A percentile compares a stretch with the other conserved stretches of the same genome.
Conservation (phyloP, 1,140 invertebrate species). For the Ostrea edulis region DNA sequence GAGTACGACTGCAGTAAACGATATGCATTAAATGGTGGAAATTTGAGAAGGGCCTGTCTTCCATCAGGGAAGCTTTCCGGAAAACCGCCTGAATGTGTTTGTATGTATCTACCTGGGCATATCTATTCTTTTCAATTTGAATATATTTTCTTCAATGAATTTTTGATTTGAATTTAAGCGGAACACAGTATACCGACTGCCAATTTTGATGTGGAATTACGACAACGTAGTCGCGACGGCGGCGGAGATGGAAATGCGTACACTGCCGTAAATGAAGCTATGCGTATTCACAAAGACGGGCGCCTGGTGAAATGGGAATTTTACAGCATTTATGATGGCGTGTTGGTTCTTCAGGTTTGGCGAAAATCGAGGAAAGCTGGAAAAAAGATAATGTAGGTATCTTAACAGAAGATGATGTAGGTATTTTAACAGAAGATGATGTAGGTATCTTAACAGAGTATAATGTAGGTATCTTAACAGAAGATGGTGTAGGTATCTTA, state of each 20-base stretch:
- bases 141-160: neutral
- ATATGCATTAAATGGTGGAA: slow-evolving; percentile 14
- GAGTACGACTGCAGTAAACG: slow-evolving; percentile 44
- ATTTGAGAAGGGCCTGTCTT: slow-evolving; percentile 42
- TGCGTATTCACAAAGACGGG: slow-evolving; percentile 44
- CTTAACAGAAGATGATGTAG: neutral
- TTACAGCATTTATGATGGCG: slow-evolving; percentile 51
- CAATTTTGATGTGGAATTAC: slow-evolving; percentile 47
- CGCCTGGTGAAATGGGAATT: slow-evolving; percentile 46
- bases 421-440: neutral
- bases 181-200: slow-evolving; percentile 19
- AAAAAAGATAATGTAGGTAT: neutral
- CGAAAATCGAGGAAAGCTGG: neutral
- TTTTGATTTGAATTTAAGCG: neutral
- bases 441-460: neutral
- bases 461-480: neutral
- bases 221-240: slow-evolving; percentile 43
- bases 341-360: slow-evolving; percentile 50
- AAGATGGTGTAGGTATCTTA: no score
- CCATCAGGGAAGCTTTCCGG: slow-evolving; percentile 12
- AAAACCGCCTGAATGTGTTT: slow-evolving; percentile 1
- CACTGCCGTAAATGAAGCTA: slow-evolving; percentile 45
- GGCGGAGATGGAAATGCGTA: neutral
- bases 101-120: slow-evolving; percentile 6
- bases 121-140: neutral